Evolutionary conservation across 2,888 invertebrate genomes (phyloP), one percentile per base, ranked within the genome.

Genomic region (Amblyjoppa proteus): DNA sequence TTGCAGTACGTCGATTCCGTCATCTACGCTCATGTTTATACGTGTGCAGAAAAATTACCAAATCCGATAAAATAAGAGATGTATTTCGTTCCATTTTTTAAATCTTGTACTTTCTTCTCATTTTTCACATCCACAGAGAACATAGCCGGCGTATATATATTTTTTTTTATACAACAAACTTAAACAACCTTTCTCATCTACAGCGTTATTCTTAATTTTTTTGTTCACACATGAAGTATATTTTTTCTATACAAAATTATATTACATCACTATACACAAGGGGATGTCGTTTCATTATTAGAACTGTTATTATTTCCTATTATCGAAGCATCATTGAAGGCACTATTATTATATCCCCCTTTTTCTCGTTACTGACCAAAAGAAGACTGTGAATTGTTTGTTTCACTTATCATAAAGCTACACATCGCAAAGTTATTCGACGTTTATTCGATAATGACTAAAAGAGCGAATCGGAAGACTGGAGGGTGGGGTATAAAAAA

Each of bases 391-490:
- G 73, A 53, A 45, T 73, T 45, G 20, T 31, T 83, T 73, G 70
- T 13, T 66, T 49, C 66, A 45, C 34, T 7, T 25, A 73, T 73
- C 25, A 51, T 7, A 38, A 51, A 73, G 28, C 28, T 20, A 56
- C 53, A 25, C 53, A 28, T 31, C 41, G 49, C n/a, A 16, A 41
- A 70, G 11, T 56, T 56, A 34, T 64, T 34, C n/a, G 64, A 34
- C n/a, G 31, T 71, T 77, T 58, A 71, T 70, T 75, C 68, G 71
- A 75, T 83, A 83, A 77, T 85, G 82, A 80, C 82, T 85, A 68
- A 73, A 79, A 70, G 61, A 73, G 83, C 79, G 83, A 85, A 79
- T 68, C 82, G 85, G 82, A 85, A 80, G 82, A 85, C 83, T 85
- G 80, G 83, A 83, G 20, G 20, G 20, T 20, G 75, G 68, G 11